These are phyloP conservation scores for Burhinus bistriatus DNA, from an alignment of 2,113 vertebrate genomes.

Conservation along the genomic window DNA sequence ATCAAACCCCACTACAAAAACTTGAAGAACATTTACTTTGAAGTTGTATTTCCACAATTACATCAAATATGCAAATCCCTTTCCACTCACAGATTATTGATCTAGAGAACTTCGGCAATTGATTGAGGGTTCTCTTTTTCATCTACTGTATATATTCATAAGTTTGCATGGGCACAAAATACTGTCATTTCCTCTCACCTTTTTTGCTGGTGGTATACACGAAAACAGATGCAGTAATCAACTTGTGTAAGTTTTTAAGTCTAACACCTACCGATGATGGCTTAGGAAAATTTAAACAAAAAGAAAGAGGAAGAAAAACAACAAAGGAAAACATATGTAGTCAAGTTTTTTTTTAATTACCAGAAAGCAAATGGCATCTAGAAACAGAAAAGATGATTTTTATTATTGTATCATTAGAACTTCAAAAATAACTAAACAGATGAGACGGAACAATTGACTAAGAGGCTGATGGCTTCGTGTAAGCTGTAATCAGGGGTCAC, in stretches of 20 bases:
- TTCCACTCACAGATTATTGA: background rate
- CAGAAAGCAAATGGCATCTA: background rate
- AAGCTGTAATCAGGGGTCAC: background rate
- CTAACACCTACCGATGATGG: background rate
- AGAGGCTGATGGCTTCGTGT: accelerated
- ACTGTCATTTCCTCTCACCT: background rate
- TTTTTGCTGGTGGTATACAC: background rate
- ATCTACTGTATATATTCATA: background rate
- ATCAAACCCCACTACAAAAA: background rate
- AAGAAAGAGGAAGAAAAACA: no score
- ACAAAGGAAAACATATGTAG: background rate
- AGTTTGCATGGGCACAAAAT: background rate
- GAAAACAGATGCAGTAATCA: background rate
- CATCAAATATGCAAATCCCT: background rate
- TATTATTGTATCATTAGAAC: background rate
- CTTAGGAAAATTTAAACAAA: background rate
- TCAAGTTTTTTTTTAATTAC: background rate
- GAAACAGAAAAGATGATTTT: background rate
- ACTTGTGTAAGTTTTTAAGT: background rate
- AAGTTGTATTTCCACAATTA: background rate
- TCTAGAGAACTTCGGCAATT: background rate
- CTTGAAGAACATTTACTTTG: background rate
- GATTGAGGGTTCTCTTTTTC: background rate
- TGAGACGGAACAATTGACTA: background rate
- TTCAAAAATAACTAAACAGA: background rate